Base-by-base conservation (phyloP, 2,797 vertebrate genomes). In the Semotilus atromaculatus region DNA sequence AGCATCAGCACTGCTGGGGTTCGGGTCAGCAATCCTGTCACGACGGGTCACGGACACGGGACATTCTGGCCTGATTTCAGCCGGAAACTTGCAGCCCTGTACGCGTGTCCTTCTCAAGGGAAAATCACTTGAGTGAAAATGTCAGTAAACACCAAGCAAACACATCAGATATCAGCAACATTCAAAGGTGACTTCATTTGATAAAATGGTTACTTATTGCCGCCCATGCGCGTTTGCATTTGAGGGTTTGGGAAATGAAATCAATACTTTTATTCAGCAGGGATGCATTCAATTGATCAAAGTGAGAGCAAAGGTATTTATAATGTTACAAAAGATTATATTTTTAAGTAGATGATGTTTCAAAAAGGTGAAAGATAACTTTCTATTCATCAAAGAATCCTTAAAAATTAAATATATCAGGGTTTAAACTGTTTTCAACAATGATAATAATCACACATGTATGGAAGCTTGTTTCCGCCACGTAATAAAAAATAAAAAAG, bases 21-120 rank as follows among this genome's bases (percentile, higher is more conserved):
- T 86, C 88, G 80, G 92, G 90, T 94, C 91, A 93, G 93, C 92
- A 90, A 80, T 91, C 92, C 91, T 93, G 91, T 94, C 93, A 93
- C 90, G 82, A 34, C 84, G 86, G 73, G 81, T 90, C 89, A 70
- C 82, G 88, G 89, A 92, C 93, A 93, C 93, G 92, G 89, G 83
- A 73, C 71, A 5, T 51, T 48, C 71, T 4, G 26, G 71, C 40
- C 40, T 29, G 40, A 72, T 72, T 53, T 74, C 72, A 74, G 71
- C 6, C 1, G 9, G 21, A 74, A 75, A 36, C 3, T 34, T 75
- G 73, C 73, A 53, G 48, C 13, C 51, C 51, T 75, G 73, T 60
- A 13, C 21, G 8, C 16, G 2, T 40, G 55, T 26, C 5, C 55
- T 40, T 62, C 55, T 77, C 55, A 0, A 2, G 51, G 34, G 53